phyloP scores from a whole-genome alignment of 2,888 invertebrate genomes.

The Stratiomys singularior region DNA sequence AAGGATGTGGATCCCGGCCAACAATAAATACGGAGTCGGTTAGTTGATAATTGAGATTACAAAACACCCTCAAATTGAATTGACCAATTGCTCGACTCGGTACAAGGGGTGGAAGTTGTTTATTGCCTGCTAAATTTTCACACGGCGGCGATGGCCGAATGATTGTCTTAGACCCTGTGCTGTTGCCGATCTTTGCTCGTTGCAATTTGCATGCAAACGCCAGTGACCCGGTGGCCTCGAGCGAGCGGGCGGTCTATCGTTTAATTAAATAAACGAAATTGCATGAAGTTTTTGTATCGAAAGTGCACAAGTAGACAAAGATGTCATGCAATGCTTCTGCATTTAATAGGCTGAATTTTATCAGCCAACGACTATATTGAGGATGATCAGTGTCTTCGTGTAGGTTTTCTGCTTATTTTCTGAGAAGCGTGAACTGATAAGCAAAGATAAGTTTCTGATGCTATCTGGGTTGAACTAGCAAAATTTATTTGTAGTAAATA shows the following conservation, averaged over 20 bases:
- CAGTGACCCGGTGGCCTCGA: background rate
- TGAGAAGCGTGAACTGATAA: constrained; percentile 30
- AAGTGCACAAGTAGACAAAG: background rate
- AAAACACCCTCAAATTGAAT: background rate
- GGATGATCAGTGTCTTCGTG: background rate
- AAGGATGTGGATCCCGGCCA: constrained; percentile 65
- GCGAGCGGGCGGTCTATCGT: background rate
- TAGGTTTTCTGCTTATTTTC: background rate
- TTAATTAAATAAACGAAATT: constrained; percentile 26
- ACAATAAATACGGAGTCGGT: constrained; percentile 66
- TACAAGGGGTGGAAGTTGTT: background rate
- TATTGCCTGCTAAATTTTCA: background rate
- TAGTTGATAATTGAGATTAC: constrained; percentile 55
- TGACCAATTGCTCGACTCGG: background rate
- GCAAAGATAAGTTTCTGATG: background rate
- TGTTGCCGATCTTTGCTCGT: background rate
- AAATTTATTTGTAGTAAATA: no score
- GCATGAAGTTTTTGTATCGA: background rate
- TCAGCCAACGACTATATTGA: background rate
- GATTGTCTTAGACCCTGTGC: background rate
- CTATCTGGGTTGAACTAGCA: background rate
- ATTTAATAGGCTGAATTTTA: background rate
- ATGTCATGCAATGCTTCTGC: constrained; percentile 15
- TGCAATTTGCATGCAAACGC: constrained; percentile 15
- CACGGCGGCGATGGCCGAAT: background rate